These are phyloP conservation scores for Myiothlypis coronata DNA, from an alignment of 2,797 vertebrate species.

Conservation along the genomic window DNA sequence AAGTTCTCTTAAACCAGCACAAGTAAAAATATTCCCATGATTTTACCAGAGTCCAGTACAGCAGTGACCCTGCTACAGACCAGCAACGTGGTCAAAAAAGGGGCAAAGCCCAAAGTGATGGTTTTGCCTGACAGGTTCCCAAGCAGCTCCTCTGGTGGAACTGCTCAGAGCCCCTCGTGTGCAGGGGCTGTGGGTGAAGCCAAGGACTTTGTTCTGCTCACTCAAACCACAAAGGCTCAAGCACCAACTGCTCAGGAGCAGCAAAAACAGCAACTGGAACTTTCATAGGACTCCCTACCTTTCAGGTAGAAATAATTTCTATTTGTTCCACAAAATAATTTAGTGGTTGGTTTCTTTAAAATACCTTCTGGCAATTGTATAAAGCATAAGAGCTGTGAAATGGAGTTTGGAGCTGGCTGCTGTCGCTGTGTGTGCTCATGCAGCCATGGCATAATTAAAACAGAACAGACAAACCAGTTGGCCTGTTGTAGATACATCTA, in stretches of 20 bases:
- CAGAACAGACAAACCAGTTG: not conserved
- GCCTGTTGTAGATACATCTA: not conserved
- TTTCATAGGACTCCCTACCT: not conserved
- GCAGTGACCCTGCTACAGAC: not conserved
- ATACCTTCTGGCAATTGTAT: not conserved
- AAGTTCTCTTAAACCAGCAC: not conserved
- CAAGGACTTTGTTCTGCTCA: not conserved
- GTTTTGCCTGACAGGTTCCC: not conserved
- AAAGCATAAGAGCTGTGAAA: not conserved
- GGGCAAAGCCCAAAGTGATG: not conserved
- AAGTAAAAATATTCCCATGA: not conserved
- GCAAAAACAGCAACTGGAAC: not conserved
- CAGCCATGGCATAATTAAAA: not conserved
- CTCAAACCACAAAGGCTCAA: not conserved
- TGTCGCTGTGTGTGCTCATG: not conserved
- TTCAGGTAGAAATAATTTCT: not conserved
- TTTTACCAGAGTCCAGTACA: not conserved
- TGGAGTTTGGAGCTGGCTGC: not conserved
- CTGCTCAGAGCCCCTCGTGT: not conserved
- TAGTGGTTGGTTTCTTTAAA: not conserved
- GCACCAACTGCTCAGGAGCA: accelerated
- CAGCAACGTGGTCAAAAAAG: not conserved
- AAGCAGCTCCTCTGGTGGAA: not conserved
- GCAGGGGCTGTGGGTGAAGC: not conserved
- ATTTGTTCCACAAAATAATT: not conserved